phyloP scores from a whole-genome alignment of 2,797 vertebrate species.

The Leucoraja ocellata region DNA sequence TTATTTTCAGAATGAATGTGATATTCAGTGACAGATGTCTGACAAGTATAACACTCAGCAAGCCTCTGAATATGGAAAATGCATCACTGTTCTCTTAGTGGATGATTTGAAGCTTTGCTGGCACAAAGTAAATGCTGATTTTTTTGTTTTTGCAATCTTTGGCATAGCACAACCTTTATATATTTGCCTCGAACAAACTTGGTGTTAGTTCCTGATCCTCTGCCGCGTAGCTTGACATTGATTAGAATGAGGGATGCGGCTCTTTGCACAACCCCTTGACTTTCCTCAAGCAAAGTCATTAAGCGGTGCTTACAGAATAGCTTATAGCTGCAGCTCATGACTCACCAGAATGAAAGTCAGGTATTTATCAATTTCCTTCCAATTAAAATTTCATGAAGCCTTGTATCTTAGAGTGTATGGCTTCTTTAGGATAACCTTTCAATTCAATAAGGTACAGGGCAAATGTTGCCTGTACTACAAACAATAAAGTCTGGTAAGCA shows the following conservation, averaged over 20 bases:
- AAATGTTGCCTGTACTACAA: background rate
- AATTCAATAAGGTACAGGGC: conserved; percentile 5
- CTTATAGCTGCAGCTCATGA: conserved; percentile 29
- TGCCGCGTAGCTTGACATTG: conserved; percentile 11
- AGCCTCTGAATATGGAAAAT: background rate
- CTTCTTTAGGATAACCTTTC: conserved; percentile 19
- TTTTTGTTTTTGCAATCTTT: background rate
- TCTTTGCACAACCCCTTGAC: conserved; percentile 14
- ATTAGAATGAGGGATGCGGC: conserved; percentile 27
- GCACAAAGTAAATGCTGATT: background rate
- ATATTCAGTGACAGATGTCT: conserved; percentile 1
- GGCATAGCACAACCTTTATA: background rate
- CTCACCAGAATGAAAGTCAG: conserved; percentile 16
- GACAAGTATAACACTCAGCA: background rate
- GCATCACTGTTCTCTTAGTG: background rate
- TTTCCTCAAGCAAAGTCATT: conserved; percentile 30
- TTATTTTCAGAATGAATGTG: conserved; percentile 32
- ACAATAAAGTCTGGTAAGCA: background rate
- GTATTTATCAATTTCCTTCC: conserved; percentile 35
- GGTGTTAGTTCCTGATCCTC: conserved; percentile 5
- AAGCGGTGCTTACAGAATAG: conserved; percentile 24
- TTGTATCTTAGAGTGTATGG: background rate
- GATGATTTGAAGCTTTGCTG: background rate
- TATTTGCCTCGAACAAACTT: background rate
- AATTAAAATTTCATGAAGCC: conserved; percentile 32